Conservation (phyloP, 2,113 vertebrate species). For the Cercocebus atys region DNA sequence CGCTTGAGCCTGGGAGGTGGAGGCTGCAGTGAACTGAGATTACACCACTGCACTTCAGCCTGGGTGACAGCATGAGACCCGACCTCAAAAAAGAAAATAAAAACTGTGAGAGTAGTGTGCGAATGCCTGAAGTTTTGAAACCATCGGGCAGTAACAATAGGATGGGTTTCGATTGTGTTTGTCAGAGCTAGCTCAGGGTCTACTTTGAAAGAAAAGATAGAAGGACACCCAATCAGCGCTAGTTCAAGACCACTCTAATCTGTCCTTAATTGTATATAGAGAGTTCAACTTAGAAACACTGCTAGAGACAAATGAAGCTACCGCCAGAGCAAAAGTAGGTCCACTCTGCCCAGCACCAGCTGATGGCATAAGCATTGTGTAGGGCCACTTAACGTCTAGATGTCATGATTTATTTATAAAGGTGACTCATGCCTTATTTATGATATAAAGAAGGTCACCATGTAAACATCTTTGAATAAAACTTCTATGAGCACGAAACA, state of each 20-base stretch:
- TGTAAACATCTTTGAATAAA: neutral
- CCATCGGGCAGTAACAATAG: too few relatives aligned
- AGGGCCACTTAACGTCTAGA: neutral
- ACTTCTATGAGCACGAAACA: neutral
- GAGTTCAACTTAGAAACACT: neutral
- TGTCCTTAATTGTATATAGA: neutral
- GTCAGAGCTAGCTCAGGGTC: neutral
- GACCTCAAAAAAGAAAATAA: too few relatives aligned
- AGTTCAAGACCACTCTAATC: neutral
- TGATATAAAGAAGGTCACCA: neutral
- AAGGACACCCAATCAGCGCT: neutral
- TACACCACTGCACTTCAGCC: too few relatives aligned
- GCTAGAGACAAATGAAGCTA: neutral
- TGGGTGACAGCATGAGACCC: too few relatives aligned
- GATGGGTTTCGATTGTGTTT: neutral
- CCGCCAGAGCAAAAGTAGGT: neutral
- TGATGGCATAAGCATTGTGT: neutral
- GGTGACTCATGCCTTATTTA: neutral
- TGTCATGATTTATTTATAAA: slow-evolving; percentile 1
- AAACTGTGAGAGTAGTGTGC: neutral
- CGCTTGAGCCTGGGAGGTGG: too few relatives aligned
- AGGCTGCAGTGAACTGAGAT: too few relatives aligned
- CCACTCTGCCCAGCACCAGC: neutral
- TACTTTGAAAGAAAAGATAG: neutral
- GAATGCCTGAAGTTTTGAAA: neutral